These are phyloP conservation scores for Anthophora plumipes DNA, from an alignment of 2,888 invertebrate genomes.

Conservation along the genomic window DNA sequence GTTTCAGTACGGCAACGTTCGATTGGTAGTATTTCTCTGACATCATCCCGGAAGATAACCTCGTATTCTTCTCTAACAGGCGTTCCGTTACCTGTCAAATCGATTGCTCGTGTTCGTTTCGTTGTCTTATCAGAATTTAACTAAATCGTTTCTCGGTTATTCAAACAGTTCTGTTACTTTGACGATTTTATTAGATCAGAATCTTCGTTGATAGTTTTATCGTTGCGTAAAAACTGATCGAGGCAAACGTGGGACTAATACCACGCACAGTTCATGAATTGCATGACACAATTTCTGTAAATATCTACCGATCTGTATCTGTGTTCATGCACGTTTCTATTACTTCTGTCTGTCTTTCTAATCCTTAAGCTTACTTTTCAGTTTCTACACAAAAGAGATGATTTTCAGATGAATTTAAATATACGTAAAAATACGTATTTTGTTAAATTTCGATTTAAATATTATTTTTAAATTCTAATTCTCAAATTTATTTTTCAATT, in stretches of 20 bases:
- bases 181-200: not conserved
- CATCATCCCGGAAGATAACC: conserved; percentile 65
- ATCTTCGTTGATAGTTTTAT: not conserved
- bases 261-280: conserved; percentile 12
- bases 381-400: no score
- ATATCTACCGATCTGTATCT: conserved; percentile 22
- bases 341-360: no score
- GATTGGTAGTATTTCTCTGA: conserved; percentile 55
- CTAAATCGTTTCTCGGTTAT: not conserved
- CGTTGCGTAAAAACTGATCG: not conserved
- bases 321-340: not conserved
- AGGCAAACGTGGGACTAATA: not conserved
- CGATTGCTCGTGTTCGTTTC: conserved; percentile 44
- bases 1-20: conserved; percentile 34
- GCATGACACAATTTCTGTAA: conserved; percentile 23
- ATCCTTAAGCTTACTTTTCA: no score
- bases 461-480: no score
- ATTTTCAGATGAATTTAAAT: no score
- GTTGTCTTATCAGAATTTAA: not conserved
- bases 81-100: conserved; percentile 64
- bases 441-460: no score
- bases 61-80: conserved; percentile 36
- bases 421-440: no score
- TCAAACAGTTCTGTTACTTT: not conserved
- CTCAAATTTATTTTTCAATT: no score